Base-by-base conservation (phyloP, 1,140 invertebrate genomes). In the Cherax quadricarinatus region DNA sequence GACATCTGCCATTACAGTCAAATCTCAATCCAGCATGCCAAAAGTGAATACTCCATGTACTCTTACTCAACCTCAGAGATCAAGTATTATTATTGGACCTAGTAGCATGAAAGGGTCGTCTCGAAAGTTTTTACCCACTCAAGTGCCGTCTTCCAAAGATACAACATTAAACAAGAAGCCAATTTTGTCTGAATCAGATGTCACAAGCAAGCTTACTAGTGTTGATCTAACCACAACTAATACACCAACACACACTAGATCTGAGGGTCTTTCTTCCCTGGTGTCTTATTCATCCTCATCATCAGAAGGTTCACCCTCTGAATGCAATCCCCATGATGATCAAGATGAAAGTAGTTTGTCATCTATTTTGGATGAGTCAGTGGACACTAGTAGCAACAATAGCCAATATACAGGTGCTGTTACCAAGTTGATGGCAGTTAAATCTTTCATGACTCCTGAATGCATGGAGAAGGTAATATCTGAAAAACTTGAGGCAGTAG, bases 281-380 rank as follows among this genome's bases (percentile, higher is more conserved):
- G 89, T 91, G 24, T 91, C 89, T 49, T 91, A 91, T 80, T 91
- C 89, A 14, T 91, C 89, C 16, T 91, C 89, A 30, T 86, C 89
- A 49, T 30, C 89, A 53, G 83, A 91, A 91, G 82, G 21, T 16
- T 91, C 89, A 80, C 53, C 70, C 9, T 91, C 89, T 73, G 89
- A 91, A 79, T 73, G 86, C 41, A 91, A 91, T 91, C 30, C n/a
- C 57, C 82, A 86, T 51, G 89, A 91, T 86, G 82, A 86, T 10
- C 82, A 57, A 62, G 70, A 85, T 30, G 75, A 85, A 1, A 66
- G 60, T 66, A 73, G 53, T 48, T 82, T 60, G 21, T 60, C 81
- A 41, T 30, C 81, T 57, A 24, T 12, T 83, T 12, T 18, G 48
- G 83, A 70, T 41, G 83, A 70, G 48, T 18, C 62, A 16, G 18